These are phyloP conservation scores for Benitochromis conjunctus DNA, from an alignment of 2,113 vertebrate species.

Conservation along the genomic window DNA sequence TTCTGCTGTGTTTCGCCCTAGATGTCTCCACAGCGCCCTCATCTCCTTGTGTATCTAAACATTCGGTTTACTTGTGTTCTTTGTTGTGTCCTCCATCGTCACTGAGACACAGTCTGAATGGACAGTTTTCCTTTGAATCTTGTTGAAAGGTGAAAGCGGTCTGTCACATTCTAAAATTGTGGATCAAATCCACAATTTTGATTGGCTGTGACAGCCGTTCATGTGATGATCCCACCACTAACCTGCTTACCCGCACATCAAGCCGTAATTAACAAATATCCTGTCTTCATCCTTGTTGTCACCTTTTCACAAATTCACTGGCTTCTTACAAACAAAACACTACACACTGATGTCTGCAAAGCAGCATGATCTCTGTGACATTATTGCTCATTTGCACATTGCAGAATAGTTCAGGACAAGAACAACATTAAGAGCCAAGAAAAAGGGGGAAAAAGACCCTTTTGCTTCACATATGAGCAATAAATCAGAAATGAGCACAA, in stretches of 20 bases:
- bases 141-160: accelerated
- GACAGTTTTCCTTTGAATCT: not conserved
- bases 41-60: not conserved
- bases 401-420: not conserved
- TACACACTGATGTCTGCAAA: not conserved
- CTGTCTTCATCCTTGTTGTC: not conserved
- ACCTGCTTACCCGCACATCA: not conserved
- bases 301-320: not conserved
- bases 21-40: accelerated
- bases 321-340: too few relatives aligned
- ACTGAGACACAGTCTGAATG: not conserved
- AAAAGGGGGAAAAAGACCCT: accelerated
- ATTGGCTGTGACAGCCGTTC: not conserved
- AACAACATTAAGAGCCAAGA: not conserved
- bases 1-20: not conserved
- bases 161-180: not conserved
- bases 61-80: not conserved
- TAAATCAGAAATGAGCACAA: not conserved
- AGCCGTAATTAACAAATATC: not conserved
- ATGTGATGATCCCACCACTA: not conserved
- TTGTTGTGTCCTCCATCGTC: not conserved
- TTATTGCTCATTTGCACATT: not conserved
- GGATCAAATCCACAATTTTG: not conserved
- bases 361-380: not conserved
- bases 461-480: not conserved